These are phyloP conservation scores for Drosophila eohydei DNA, from an alignment of 2,888 invertebrate species.

Conservation along the genomic window DNA sequence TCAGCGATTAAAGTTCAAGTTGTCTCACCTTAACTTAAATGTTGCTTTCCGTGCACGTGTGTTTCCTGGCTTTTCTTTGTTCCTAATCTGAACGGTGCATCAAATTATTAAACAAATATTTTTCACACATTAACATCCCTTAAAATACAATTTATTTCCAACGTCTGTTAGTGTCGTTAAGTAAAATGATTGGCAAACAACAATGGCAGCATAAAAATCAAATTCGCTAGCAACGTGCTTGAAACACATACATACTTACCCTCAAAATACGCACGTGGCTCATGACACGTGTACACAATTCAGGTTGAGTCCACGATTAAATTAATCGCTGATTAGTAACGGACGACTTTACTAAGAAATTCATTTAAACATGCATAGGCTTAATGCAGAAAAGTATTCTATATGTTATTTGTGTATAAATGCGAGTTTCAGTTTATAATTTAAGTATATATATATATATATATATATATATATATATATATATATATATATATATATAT, in stretches of 20 bases:
- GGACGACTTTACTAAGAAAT: slow-evolving; percentile 69
- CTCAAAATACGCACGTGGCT: slow-evolving; percentile 76
- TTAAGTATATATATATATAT: too few relatives aligned
- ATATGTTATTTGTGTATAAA: background rate
- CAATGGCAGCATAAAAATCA: slow-evolving; percentile 72
- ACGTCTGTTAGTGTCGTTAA: slow-evolving; percentile 80
- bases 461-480: too few relatives aligned
- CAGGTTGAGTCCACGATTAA: slow-evolving; percentile 85
- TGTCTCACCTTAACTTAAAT: slow-evolving; percentile 54
- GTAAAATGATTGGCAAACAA: slow-evolving; percentile 75
- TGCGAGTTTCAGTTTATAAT: too few relatives aligned
- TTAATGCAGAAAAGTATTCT: background rate
- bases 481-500: too few relatives aligned
- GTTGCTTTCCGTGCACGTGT: slow-evolving; percentile 59
- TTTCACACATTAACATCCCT: slow-evolving; percentile 76
- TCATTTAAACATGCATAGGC: background rate
- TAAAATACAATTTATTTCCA: slow-evolving; percentile 65
- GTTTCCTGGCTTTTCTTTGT: slow-evolving; percentile 46
- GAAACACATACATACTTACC: slow-evolving; percentile 71
- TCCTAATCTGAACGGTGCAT: slow-evolving; percentile 55
- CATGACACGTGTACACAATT: slow-evolving; percentile 83
- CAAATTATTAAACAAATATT: slow-evolving; percentile 71
- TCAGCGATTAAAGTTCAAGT: slow-evolving; percentile 50
- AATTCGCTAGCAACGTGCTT: slow-evolving; percentile 72
- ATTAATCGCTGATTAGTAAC: slow-evolving; percentile 85